These are phyloP conservation scores for Oscheius onirici DNA, from an alignment of 2,888 invertebrate genomes.

Conservation along the genomic window DNA sequence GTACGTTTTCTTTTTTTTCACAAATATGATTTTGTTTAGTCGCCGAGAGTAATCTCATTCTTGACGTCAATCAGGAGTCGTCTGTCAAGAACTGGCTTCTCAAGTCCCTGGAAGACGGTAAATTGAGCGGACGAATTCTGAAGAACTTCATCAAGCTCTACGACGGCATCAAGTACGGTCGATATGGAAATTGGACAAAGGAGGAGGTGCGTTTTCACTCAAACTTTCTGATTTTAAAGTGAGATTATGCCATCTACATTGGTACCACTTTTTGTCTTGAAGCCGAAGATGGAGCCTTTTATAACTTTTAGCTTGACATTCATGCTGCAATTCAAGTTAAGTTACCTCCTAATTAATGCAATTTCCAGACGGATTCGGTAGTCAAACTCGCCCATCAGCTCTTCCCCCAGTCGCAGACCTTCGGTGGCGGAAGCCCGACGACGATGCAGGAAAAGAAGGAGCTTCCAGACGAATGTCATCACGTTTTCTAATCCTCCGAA, in stretches of 20 bases:
- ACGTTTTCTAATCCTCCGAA: constrained; percentile 38
- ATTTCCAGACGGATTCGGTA: constrained; percentile 34
- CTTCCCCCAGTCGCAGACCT: constrained; percentile 46
- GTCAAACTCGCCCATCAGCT: constrained; percentile 39
- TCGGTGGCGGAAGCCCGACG: constrained; percentile 50
- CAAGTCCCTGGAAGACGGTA: constrained; percentile 47
- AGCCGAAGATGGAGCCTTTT: too few relatives aligned
- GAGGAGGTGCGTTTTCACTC: constrained; percentile 44
- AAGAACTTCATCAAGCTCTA: constrained; percentile 49
- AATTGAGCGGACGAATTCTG: constrained; percentile 40
- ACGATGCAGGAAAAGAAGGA: constrained; percentile 24
- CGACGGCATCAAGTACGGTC: constrained; percentile 57
- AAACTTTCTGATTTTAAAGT: too few relatives aligned
- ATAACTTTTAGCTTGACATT: too few relatives aligned
- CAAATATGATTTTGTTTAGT: constrained; percentile 39
- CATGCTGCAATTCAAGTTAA: too few relatives aligned
- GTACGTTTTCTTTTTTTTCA: constrained; percentile 63
- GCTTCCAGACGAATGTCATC: constrained; percentile 31
- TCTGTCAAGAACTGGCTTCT: constrained; percentile 48
- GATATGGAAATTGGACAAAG: constrained; percentile 56
- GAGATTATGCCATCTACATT: too few relatives aligned
- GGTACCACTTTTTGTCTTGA: too few relatives aligned
- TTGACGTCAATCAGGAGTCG: constrained; percentile 36
- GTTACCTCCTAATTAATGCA: not conserved
- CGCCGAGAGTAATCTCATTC: constrained; percentile 39